These are phyloP conservation scores for Bucorvus abyssinicus DNA, from an alignment of 2,797 vertebrate species.

Conservation along the genomic window DNA sequence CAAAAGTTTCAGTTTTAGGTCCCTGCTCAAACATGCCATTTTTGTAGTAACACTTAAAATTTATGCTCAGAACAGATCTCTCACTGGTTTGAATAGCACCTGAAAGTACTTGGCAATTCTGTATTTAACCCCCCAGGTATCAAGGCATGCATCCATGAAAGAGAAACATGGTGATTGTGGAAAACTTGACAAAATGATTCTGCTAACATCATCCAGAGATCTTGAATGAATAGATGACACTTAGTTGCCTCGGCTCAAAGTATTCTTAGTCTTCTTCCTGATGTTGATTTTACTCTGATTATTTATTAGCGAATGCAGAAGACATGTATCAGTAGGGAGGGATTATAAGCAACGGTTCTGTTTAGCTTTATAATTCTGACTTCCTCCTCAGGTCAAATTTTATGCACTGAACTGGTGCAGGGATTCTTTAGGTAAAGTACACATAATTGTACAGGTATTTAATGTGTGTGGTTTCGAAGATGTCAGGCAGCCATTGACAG, in stretches of 20 bases:
- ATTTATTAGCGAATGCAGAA: neutral
- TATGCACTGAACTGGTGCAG: neutral
- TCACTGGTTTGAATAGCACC: neutral
- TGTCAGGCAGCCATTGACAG: neutral
- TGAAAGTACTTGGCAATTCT: neutral
- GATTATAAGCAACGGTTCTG: neutral
- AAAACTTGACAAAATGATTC: neutral
- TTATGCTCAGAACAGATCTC: neutral
- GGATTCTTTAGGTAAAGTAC: neutral
- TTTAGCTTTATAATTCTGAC: neutral
- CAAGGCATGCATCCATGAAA: neutral
- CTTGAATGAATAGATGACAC: neutral
- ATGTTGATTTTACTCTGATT: neutral
- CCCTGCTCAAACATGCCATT: neutral
- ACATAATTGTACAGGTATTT: fast-evolving
- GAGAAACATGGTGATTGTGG: neutral
- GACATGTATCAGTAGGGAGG: fast-evolving
- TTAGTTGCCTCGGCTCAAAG: neutral
- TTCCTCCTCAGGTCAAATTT: neutral
- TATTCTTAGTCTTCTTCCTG: neutral
- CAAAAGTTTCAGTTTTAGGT: neutral
- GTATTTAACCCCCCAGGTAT: neutral
- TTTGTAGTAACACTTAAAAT: neutral
- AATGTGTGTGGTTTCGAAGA: neutral
- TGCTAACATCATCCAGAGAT: neutral